phyloP scores from a whole-genome alignment of 2,797 vertebrate genomes.

The Tiaroga cobitis region DNA sequence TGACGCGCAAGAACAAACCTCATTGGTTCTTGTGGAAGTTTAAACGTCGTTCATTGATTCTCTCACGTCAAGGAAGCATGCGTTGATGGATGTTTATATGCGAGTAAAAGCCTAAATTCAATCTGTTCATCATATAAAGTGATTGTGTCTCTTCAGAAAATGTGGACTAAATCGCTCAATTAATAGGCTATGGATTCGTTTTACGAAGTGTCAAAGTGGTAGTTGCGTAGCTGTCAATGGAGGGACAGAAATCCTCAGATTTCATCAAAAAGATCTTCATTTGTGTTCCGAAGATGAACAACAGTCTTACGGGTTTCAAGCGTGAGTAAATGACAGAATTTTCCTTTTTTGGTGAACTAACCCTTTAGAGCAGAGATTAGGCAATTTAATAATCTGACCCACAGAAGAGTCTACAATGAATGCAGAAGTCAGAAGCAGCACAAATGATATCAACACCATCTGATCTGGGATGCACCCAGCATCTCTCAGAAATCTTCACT shows the following conservation, averaged over 20 bases:
- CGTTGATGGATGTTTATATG: not conserved
- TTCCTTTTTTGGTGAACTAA: not conserved
- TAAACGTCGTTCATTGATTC: too few species aligned
- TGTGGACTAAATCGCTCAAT: too few species aligned
- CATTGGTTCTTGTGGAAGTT: not conserved
- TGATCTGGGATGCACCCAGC: not conserved
- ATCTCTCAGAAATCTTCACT: constrained; percentile 1
- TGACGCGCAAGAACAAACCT: not conserved
- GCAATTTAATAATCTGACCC: not conserved
- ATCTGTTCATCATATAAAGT: not conserved
- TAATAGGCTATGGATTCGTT: not conserved
- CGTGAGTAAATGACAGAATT: not conserved
- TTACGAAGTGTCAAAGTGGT: not conserved
- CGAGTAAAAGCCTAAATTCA: not conserved
- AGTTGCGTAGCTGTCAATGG: not conserved
- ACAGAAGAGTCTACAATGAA: not conserved
- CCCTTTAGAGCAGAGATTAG: not conserved
- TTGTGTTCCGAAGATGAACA: not conserved
- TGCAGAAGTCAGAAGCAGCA: constrained; percentile 4
- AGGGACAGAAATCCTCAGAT: not conserved
- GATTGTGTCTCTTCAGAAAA: too few species aligned
- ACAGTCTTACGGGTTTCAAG: not conserved
- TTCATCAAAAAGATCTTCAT: not conserved
- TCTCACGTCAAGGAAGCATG: too few species aligned
- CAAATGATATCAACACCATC: not conserved